Evolutionary conservation across 92 coral and sea anemone genomes (phyloP), one percentile per base, ranked within the genome.

Genomic region (Epizoanthus ramosus): DNA sequence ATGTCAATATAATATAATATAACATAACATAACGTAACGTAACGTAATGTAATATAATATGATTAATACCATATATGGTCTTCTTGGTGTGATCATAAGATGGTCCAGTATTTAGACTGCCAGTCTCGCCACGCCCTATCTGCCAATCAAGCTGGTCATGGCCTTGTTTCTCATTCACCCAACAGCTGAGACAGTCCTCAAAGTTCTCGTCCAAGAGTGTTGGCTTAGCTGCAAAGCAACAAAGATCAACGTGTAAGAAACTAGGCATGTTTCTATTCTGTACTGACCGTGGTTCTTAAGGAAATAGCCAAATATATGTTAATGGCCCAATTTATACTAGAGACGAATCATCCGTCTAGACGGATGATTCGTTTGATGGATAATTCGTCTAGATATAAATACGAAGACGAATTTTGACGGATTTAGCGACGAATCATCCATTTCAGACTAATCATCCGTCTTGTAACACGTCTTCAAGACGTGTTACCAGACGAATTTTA

Each of bases 101-200:
- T 0, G 98, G 98, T 21, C 98, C 98, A 3, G 98, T 93, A 83
- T 84, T 86, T 21, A 91, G 87, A 63, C 87, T 89, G 15, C 89
- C 88, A 18, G 98, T 93, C 56, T 90, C 88, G 19, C 98, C 98
- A 9, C 98, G 98, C 16, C 98, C 98, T 2, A 93, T 89, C 53
- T 71, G 60, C 94, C 94, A 93, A 73, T 93, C 98, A 88, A 93
- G 70, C 71, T 91, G 92, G 59, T 93, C 98, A 33, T 93, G 98
- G 8, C 99, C 99, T 12, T 85, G 45, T 3, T 89, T 84, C 56
- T 94, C 94, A 61, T 97, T 97, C 7, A 0, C 5, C 99, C 99
- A 97, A n/a, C 98, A 94, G 86, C 98, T 94, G 39, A 9, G n/a
- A 37, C 98, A 94, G 33, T 79, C 76, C 68, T 97, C 99, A 39